phyloP scores from a whole-genome alignment of 2,888 invertebrate genomes.

The Nymphalis polychloros region DNA sequence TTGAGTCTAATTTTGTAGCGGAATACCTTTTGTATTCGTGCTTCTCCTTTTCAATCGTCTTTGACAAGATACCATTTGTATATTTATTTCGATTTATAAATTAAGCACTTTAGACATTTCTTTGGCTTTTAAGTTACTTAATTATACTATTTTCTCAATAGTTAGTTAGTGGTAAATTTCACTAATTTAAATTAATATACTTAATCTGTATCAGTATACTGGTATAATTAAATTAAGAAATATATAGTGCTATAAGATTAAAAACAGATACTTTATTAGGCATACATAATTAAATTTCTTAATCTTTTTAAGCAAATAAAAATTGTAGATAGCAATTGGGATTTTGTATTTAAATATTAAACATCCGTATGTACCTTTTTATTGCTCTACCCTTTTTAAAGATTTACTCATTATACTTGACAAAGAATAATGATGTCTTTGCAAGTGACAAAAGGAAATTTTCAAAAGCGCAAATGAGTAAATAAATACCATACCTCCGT shows the following conservation, averaged over 20 bases:
- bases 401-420: conserved; percentile 29
- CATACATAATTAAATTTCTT: background rate
- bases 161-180: too few relatives aligned
- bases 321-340: background rate
- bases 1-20: conserved; percentile 46
- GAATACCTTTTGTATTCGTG: conserved; percentile 35
- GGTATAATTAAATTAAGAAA: too few relatives aligned
- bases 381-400: conserved; percentile 33
- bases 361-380: conserved; percentile 1
- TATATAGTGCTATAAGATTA: too few relatives aligned
- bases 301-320: background rate
- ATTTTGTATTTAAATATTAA: conserved; percentile 4
- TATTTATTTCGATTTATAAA: background rate
- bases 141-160: too few relatives aligned
- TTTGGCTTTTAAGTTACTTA: background rate
- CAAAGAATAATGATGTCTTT: conserved; percentile 35
- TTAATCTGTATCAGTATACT: too few relatives aligned
- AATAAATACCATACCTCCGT: conserved; percentile 47
- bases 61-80: background rate
- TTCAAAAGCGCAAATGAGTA: conserved; percentile 42
- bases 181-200: too few relatives aligned
- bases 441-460: conserved; percentile 39
- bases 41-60: conserved; percentile 22
- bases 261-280: too few relatives aligned
- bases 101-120: background rate